Conservation (phyloP, 37 sponge, comb jelly and placozoan genomes). For the Axinella damicornis region DNA sequence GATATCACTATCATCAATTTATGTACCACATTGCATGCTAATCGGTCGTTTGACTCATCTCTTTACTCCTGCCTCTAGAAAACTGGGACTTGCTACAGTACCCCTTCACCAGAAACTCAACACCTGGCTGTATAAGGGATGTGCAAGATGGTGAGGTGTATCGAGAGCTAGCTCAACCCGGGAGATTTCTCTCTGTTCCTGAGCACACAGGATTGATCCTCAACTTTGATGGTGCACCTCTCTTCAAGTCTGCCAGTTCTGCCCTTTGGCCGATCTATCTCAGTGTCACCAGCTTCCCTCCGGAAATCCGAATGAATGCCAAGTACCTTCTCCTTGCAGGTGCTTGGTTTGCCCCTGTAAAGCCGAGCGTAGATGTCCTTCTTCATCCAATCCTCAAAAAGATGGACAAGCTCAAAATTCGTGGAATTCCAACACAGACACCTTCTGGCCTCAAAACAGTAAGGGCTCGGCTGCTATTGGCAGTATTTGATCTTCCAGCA, state of each 20-base stretch:
- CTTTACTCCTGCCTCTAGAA: too few species aligned
- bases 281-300: background rate
- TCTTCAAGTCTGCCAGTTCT: background rate
- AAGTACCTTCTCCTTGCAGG: background rate
- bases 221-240: background rate
- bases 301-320: background rate
- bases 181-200: background rate
- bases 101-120: too few species aligned
- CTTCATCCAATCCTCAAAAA: background rate
- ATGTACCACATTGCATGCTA: too few species aligned
- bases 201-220: background rate
- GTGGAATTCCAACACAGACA: background rate
- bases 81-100: too few species aligned
- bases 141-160: too few species aligned
- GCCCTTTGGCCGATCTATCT: conserved; percentile 7
- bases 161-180: background rate
- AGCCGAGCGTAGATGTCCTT: background rate
- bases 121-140: too few species aligned
- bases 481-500: conserved; percentile 29
- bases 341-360: background rate
- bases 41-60: too few species aligned
- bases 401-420: background rate
- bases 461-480: conserved; percentile 10
- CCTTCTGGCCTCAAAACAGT: background rate
- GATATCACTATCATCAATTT: too few species aligned